These are phyloP conservation scores for Pelecanus crispus DNA, from an alignment of 2,113 vertebrate species.

Conservation along the genomic window DNA sequence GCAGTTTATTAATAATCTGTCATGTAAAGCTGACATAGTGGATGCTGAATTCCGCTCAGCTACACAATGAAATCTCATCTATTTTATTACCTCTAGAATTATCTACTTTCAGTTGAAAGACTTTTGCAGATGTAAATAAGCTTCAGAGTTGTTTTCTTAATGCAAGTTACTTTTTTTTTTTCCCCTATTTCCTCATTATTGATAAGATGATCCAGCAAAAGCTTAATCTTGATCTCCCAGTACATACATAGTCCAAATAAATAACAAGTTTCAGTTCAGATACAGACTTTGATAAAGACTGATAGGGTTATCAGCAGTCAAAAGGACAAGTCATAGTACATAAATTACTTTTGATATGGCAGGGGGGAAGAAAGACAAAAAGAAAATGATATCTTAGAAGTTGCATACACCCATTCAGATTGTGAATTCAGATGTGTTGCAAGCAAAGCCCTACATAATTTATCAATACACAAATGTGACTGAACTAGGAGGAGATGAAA, in stretches of 20 bases:
- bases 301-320: not conserved
- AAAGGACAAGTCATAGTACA: conserved; percentile 1
- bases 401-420: not conserved
- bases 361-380: not conserved
- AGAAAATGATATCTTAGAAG: not conserved
- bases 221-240: not conserved
- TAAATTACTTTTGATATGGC: conserved; percentile 22
- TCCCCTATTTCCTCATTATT: not conserved
- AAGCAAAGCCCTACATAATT: not conserved
- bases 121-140: conserved; percentile 28
- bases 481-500: not conserved
- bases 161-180: not conserved
- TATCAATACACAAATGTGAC: not conserved
- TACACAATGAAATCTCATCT: conserved; percentile 50
- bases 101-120: conserved; percentile 7
- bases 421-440: rapidly evolving
- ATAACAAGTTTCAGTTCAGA: not conserved
- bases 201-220: not conserved
- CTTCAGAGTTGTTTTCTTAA: not conserved
- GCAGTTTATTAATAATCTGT: conserved; percentile 68
- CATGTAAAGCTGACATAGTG: conserved; percentile 44
- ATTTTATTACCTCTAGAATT: conserved; percentile 38
- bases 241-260: not conserved
- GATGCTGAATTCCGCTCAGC: conserved; percentile 33
- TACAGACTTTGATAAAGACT: not conserved